phyloP scores from a whole-genome alignment of 2,113 vertebrate genomes.

The Hippopotamus amphibius region DNA sequence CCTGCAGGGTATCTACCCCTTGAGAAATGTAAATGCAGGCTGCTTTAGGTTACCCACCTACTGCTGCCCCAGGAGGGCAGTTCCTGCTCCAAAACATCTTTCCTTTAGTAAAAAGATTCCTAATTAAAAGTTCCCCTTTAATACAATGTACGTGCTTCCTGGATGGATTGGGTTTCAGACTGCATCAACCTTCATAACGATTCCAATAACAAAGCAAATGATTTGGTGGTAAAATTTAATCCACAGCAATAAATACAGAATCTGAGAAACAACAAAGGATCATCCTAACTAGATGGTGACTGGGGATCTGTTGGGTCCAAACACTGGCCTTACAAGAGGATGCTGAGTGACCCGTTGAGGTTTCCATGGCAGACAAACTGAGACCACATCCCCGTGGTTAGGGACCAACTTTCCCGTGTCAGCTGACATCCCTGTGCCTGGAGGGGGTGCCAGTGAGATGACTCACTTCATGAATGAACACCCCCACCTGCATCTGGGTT shows the following conservation, averaged over 20 bases:
- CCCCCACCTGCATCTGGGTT: rapidly evolving
- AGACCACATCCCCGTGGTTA: neutral
- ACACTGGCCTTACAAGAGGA: neutral
- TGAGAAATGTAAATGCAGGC: neutral
- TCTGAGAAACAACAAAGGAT: neutral
- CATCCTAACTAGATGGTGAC: neutral
- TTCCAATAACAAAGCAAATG: neutral
- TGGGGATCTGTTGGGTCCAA: neutral
- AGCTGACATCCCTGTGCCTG: neutral
- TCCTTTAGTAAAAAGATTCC: neutral
- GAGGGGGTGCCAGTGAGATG: neutral
- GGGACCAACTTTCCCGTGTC: rapidly evolving
- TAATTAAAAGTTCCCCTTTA: neutral
- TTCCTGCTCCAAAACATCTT: neutral
- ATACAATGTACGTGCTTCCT: neutral
- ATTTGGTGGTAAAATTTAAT: neutral
- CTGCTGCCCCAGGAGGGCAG: neutral
- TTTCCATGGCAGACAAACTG: neutral
- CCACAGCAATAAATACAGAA: neutral
- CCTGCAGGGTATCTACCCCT: neutral
- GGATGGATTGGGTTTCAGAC: neutral
- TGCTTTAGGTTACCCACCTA: neutral
- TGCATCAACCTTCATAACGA: neutral
- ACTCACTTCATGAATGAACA: rapidly evolving
- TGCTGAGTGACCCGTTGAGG: neutral